Evolutionary conservation across 2,888 invertebrate species (phyloP), one percentile per base, ranked within the genome.

Genomic region (Diarsia dahlii): DNA sequence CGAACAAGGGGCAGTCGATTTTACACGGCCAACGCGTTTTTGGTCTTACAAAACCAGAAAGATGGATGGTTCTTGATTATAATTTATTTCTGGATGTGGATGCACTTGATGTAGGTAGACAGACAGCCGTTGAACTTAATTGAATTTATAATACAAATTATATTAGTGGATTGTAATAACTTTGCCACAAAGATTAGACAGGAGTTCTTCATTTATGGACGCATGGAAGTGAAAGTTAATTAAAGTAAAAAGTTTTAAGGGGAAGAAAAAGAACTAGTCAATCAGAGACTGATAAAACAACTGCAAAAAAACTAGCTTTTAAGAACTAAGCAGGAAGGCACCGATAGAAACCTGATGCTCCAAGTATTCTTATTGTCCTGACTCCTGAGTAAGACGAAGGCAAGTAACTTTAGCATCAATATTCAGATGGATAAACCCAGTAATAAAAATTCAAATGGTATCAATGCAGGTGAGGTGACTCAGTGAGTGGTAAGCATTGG

Each of bases 1-100:
- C 89, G 91, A 89, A 92, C 93, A 92, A 92, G 91, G 88, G 92
- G 91, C 93, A 93, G 92, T 90, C 93, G 93, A 93, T 94, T 95
- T 94, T 93, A 94, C 94, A 93, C 93, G 92, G 90, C 90, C 91
- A 87, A 92, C 91, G 91, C 91, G 92, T 92, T 94, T 87, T 92
- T 91, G 91, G 90, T 91, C 90, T 89, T 90, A 92, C 91, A 91
- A 91, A 92, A 91, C 91, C 91, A 92, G 91, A 91, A 93, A 91
- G 92, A 91, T 91, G 89, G 91, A 91, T 91, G 90, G 87, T 87
- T 89, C 89, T 91, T 89, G 89, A 91, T 91, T 91, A 89, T 87
- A 88, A 89, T 91, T 90, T 90, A 90, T 90, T 87, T 89, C 82
- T 80, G 84, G 74, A 84, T 80, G 85, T 84, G 74, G 54, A 56